Evolutionary conservation across 1,140 invertebrate species (phyloP).

Genomic region (Gryon sp.): DNA sequence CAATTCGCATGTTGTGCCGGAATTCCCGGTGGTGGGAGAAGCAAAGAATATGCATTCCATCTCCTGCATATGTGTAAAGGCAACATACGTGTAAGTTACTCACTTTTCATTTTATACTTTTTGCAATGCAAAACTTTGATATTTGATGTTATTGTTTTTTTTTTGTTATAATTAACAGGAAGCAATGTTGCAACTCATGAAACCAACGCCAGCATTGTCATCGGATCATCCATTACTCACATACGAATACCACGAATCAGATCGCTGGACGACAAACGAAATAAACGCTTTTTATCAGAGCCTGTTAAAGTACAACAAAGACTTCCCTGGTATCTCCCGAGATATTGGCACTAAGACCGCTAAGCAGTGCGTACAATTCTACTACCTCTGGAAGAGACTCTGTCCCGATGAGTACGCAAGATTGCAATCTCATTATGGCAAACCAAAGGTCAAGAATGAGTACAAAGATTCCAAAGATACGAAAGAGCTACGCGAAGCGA

Average conservation of each 20-base stretch:
- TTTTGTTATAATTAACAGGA: conserved; percentile 78
- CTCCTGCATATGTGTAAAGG: conserved; percentile 91
- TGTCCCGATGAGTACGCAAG: conserved; percentile 91
- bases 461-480: conserved; percentile 71
- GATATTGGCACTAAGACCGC: conserved; percentile 93
- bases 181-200: conserved; percentile 91
- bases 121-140: too few species aligned
- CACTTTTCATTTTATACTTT: not conserved
- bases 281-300: conserved; percentile 93
- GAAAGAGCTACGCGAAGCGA: conserved; percentile 75
- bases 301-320: conserved; percentile 94
- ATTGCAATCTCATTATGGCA: conserved; percentile 79
- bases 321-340: conserved; percentile 92
- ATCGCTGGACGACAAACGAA: conserved; percentile 91
- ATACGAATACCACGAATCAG: conserved; percentile 87
- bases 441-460: conserved; percentile 74
- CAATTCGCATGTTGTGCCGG: conserved; percentile 96
- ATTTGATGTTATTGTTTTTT: not conserved
- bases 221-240: conserved; percentile 86
- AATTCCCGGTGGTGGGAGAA: conserved; percentile 92
- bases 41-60: conserved; percentile 96
- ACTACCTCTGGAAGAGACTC: conserved; percentile 99
- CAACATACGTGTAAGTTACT: conserved; percentile 87
- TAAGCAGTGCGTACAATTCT: conserved; percentile 98
- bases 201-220: conserved; percentile 85